Evolutionary conservation across 2,888 invertebrate species (phyloP).

Genomic region (Didymodactylos carnosus): DNA sequence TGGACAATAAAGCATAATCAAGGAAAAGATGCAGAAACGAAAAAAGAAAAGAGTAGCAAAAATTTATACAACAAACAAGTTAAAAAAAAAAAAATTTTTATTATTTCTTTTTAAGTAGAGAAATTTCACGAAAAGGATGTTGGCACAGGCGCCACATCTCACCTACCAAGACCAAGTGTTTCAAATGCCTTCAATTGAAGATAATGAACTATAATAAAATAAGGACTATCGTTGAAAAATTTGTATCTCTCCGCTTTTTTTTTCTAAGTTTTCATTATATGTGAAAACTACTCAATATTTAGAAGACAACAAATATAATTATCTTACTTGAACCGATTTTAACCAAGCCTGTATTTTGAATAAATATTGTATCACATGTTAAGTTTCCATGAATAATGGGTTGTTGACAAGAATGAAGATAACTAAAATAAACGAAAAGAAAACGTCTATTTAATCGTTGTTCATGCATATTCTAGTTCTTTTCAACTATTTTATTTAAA

Average conservation of each 20-base stretch:
- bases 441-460: not conserved
- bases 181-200: not conserved
- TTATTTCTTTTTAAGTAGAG: no score
- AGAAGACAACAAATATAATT: no score
- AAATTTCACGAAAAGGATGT: no score
- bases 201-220: not conserved
- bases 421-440: conserved; percentile 51
- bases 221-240: no score
- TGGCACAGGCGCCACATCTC: no score
- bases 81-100: no score
- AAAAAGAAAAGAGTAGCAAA: not conserved
- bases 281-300: no score
- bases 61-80: not conserved
- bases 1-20: no score
- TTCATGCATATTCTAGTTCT: not conserved
- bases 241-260: no score
- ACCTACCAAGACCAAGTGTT: not conserved
- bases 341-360: conserved; percentile 99
- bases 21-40: no score
- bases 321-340: conserved; percentile 66
- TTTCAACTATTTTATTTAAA: not conserved
- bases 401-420: conserved; percentile 95
- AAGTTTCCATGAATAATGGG: conserved; percentile 93
- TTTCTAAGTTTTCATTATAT: no score
- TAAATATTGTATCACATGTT: conserved; percentile 99